These are phyloP conservation scores for Opisthograptis luteolata DNA, from an alignment of 2,888 invertebrate species.

Conservation along the genomic window DNA sequence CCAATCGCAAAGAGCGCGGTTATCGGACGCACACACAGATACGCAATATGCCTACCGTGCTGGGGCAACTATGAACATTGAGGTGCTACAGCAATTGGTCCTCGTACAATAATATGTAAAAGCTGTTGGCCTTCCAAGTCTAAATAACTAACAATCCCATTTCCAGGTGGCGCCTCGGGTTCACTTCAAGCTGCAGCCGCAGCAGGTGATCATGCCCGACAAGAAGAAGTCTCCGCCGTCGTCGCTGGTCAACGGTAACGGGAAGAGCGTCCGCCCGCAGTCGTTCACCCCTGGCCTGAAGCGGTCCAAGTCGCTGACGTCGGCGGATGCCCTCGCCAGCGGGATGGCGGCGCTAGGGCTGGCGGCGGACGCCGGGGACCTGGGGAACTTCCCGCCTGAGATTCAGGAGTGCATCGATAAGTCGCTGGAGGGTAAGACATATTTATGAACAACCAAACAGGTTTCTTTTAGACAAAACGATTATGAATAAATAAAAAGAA, in stretches of 20 bases:
- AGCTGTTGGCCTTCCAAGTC: too few species aligned
- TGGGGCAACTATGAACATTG: too few species aligned
- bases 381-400: slow-evolving; percentile 89
- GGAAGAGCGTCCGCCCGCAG: slow-evolving; percentile 73
- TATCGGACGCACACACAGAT: too few species aligned
- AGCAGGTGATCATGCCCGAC: slow-evolving; percentile 69
- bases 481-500: too few species aligned
- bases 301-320: slow-evolving; percentile 92
- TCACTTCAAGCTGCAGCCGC: slow-evolving; percentile 83
- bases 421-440: slow-evolving; percentile 87
- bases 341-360: slow-evolving; percentile 87
- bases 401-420: slow-evolving; percentile 90
- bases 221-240: slow-evolving; percentile 78
- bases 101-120: too few species aligned
- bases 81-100: too few species aligned
- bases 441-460: too few species aligned
- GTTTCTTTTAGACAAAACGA: too few species aligned
- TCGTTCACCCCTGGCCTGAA: slow-evolving; percentile 85
- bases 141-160: too few species aligned
- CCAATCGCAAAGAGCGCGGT: too few species aligned
- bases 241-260: slow-evolving; percentile 72
- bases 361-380: slow-evolving; percentile 89
- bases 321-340: slow-evolving; percentile 88
- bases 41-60: too few species aligned
- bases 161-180: slow-evolving; percentile 82